These are phyloP conservation scores for Andrena cerasifolii DNA, from an alignment of 1,140 invertebrate species.

Conservation along the genomic window DNA sequence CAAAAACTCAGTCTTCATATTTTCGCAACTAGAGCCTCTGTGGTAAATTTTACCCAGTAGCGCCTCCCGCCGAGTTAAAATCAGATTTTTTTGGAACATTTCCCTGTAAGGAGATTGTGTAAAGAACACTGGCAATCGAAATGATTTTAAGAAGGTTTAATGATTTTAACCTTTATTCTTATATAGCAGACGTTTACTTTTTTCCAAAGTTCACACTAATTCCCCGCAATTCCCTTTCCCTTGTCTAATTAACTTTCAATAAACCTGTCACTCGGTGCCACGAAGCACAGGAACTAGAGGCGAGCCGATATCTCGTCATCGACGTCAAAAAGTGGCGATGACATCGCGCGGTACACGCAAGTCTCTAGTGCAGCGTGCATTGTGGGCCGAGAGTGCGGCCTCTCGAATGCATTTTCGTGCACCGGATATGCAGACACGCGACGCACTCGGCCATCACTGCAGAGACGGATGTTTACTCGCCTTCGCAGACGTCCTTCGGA, in stretches of 20 bases:
- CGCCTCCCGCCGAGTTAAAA: no score
- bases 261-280: background rate
- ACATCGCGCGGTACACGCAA: slow-evolving; percentile 70
- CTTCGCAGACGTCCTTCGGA: slow-evolving; percentile 6
- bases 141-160: no score
- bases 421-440: slow-evolving; percentile 46
- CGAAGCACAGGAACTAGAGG: background rate
- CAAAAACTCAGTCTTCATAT: no score
- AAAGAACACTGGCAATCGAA: no score
- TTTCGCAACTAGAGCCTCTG: no score
- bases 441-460: slow-evolving; percentile 20
- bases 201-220: background rate
- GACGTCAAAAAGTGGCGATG: slow-evolving; percentile 51
- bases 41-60: no score
- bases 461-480: slow-evolving; percentile 46
- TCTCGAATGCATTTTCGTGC: slow-evolving; percentile 35
- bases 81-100: no score
- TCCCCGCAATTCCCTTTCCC: no score
- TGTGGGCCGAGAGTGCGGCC: slow-evolving; percentile 22
- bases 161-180: no score
- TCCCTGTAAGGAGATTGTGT: no score
- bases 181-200: no score
- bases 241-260: slow-evolving; percentile 14
- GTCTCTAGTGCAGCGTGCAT: slow-evolving; percentile 66
- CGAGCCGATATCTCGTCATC: slow-evolving; percentile 48